phyloP scores from a whole-genome alignment of 2,888 invertebrate genomes.

The Andrena haemorrhoa region DNA sequence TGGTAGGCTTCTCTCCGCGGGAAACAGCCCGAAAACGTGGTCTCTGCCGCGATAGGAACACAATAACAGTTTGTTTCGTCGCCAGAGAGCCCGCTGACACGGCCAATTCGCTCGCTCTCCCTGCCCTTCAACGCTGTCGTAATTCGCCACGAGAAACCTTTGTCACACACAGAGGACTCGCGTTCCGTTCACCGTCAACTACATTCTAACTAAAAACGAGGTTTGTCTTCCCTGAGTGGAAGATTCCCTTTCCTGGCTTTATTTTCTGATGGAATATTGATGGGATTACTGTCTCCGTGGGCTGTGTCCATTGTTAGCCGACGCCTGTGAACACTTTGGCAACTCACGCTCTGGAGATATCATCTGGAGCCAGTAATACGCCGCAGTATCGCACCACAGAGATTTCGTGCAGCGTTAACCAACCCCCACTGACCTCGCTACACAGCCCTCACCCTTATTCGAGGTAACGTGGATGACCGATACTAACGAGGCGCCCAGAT shows the following conservation, averaged over 20 bases:
- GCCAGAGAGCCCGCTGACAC: background rate
- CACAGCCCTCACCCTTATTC: slow-evolving; percentile 20
- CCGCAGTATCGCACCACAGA: slow-evolving; percentile 27
- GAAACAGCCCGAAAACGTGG: slow-evolving; percentile 48
- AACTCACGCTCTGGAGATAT: slow-evolving; percentile 14
- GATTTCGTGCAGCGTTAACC: slow-evolving; percentile 44
- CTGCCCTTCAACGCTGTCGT: background rate
- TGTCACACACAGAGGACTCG: background rate
- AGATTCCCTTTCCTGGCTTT: slow-evolving; percentile 2
- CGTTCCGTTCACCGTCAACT: background rate
- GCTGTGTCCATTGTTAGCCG: background rate
- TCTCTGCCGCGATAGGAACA: slow-evolving; percentile 35
- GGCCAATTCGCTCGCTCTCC: background rate
- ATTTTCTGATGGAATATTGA: no score
- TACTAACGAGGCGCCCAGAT: slow-evolving; percentile 39
- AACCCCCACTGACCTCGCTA: slow-evolving; percentile 10
- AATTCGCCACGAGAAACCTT: background rate
- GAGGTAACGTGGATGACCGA: slow-evolving; percentile 33
- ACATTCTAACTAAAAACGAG: background rate
- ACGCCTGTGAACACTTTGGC: slow-evolving; percentile 1
- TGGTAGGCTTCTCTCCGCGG: slow-evolving; percentile 4
- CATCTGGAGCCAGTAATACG: slow-evolving; percentile 33
- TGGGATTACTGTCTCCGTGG: background rate
- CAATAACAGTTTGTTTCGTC: slow-evolving; percentile 18
- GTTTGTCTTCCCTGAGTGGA: background rate